Base-by-base conservation (phyloP, 2,888 invertebrate species). In the Eristalis pertinax region DNA sequence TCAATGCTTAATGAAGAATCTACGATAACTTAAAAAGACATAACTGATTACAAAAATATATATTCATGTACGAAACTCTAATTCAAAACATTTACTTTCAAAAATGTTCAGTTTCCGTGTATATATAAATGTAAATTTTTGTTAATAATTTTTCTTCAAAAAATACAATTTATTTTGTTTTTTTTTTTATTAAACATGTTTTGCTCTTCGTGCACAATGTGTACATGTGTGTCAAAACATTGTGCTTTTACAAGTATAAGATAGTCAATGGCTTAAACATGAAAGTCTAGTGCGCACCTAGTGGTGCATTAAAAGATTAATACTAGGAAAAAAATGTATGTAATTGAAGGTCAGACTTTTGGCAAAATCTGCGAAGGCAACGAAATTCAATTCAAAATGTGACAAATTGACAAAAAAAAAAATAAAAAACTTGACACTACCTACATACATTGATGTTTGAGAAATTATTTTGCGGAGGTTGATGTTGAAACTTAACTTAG, bases 21-120 rank as follows among this genome's bases (percentile, higher is more conserved):
- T 50, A 50, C 7, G n/a, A 8, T 50, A 50, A 63, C 62, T 72
- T 72, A 63, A 8, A n/a, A 74, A 56, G n/a, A 56, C 15, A 56
- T 74, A 74, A 74, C 74, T 35, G 63, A 50, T 65, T 74, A 74
- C 38, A 74, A 74, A 74, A 74, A 74, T 74, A 74, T 32, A 65
- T 65, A 56, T 65, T 50, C 50, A 50, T 19, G 19, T 50, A 19
- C 43, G 43, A 63, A 13, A 74, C 5, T 73, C 29, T 64, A 56
- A 22, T 74, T 19, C 62, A 26, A 26, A 50, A 38, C 5, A 50
- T 56, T n/a, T 7, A 64, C 19, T 35, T 35, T 63, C 50, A 10
- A 50, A 13, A 15, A 2, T 50, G 64, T 32, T 19, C 19, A 3
- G 2, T 26, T 64, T 32, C 64, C 10, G 19, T 43, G 8, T 43